A percentile compares a stretch with the other conserved stretches of the same genome.
Conservation (phyloP, 2,888 invertebrate genomes). For the Hofmannophila pseudospretella region DNA sequence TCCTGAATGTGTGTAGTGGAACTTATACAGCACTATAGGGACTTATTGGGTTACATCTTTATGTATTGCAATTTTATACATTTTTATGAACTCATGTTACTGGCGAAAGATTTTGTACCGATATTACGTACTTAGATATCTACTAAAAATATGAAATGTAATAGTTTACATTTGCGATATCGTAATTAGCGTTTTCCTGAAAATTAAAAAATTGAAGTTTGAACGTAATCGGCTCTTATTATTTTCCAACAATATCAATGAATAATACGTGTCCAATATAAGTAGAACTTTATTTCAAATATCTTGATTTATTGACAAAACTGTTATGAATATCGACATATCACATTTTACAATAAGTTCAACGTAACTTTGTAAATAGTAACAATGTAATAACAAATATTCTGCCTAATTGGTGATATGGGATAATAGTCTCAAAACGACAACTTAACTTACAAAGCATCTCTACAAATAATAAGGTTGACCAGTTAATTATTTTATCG, state of each 20-base stretch:
- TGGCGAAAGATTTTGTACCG: slow-evolving; percentile 61
- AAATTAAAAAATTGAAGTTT: slow-evolving; percentile 30
- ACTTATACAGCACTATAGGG: slow-evolving; percentile 35
- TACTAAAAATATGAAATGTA: slow-evolving; percentile 58
- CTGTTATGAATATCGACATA: slow-evolving; percentile 25
- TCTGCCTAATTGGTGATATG: slow-evolving; percentile 4
- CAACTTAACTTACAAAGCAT: too few relatives aligned
- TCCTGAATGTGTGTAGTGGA: slow-evolving; percentile 21
- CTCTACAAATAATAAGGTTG: too few relatives aligned
- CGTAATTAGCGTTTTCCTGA: slow-evolving; percentile 59
- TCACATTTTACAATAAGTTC: slow-evolving; percentile 13
- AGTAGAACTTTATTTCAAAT: slow-evolving; percentile 32
- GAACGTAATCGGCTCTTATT: slow-evolving; percentile 4
- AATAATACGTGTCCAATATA: slow-evolving; percentile 11
- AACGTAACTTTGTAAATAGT: background rate
- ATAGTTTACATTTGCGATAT: slow-evolving; percentile 61
- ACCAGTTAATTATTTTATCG: too few relatives aligned
- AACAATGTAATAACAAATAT: slow-evolving; percentile 1
- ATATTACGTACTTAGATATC: slow-evolving; percentile 30
- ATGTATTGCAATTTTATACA: slow-evolving; percentile 63
- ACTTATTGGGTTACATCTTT: slow-evolving; percentile 36
- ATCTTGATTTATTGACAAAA: slow-evolving; percentile 28
- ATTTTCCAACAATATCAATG: background rate
- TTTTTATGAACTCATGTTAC: slow-evolving; percentile 61
- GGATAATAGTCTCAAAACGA: too few relatives aligned